Evolutionary conservation across 2,113 vertebrate species (phyloP).

Genomic region (Prochilodus magdalenae): DNA sequence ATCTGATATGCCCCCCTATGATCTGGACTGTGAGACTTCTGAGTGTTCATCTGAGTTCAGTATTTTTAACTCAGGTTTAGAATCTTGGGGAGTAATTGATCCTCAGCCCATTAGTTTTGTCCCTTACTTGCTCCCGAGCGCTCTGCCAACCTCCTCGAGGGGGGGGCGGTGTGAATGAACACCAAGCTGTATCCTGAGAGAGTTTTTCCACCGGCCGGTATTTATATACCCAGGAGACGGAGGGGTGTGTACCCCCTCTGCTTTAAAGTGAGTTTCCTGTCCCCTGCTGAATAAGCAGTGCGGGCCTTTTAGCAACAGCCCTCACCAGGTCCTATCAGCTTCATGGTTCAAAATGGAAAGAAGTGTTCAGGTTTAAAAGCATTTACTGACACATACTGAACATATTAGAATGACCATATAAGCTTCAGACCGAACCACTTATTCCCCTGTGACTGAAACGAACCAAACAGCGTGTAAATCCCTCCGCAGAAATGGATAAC

Average conservation of each 20-base stretch:
- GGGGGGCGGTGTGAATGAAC: not conserved
- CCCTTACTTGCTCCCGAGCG: not conserved
- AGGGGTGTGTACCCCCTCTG: not conserved
- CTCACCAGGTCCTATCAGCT: too few species aligned
- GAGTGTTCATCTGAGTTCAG: not conserved
- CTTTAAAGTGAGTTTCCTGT: too few species aligned
- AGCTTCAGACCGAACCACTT: too few species aligned
- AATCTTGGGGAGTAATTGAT: not conserved
- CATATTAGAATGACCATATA: too few species aligned
- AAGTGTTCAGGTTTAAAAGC: too few species aligned
- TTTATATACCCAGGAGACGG: not conserved
- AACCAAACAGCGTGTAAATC: too few species aligned
- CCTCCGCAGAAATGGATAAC: too few species aligned
- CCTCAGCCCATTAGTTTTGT: not conserved
- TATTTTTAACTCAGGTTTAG: too few species aligned
- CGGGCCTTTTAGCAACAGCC: not conserved
- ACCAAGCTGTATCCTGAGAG: not conserved
- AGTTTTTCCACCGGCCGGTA: not conserved
- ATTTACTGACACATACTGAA: too few species aligned
- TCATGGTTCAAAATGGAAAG: too few species aligned
- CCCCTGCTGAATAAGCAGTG: not conserved
- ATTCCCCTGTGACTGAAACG: too few species aligned
- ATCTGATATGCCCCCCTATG: not conserved
- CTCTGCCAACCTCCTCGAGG: not conserved
- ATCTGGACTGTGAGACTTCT: not conserved